These are phyloP conservation scores for Ips typographus DNA, from an alignment of 1,140 invertebrate genomes.

Conservation along the genomic window DNA sequence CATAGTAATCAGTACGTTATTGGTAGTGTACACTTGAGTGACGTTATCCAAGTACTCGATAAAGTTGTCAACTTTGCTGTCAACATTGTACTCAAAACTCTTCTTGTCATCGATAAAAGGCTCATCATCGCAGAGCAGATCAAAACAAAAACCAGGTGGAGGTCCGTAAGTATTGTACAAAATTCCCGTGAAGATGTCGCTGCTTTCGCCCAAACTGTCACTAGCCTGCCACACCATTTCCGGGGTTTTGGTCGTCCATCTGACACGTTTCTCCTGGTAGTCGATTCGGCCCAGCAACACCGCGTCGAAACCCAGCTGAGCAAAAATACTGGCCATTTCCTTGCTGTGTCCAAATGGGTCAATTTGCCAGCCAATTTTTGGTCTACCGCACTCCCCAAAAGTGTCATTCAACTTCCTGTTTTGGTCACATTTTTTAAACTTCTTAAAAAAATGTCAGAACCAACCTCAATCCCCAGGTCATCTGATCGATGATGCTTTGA, in stretches of 20 bases:
- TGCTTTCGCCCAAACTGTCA: slow-evolving; percentile 54
- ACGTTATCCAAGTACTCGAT: slow-evolving; percentile 55
- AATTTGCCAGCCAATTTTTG: slow-evolving; percentile 74
- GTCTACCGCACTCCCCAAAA: slow-evolving; percentile 66
- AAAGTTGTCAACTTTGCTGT: slow-evolving; percentile 60
- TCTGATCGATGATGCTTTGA: slow-evolving; percentile 82
- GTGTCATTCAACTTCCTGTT: slow-evolving; percentile 54
- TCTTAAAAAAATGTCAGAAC: slow-evolving; percentile 42
- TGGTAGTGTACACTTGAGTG: slow-evolving; percentile 59
- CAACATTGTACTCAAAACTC: slow-evolving; percentile 74
- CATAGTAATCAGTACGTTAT: slow-evolving; percentile 88
- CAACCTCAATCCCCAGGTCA: slow-evolving; percentile 64
- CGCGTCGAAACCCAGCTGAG: slow-evolving; percentile 72
- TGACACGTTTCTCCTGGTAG: slow-evolving; percentile 68
- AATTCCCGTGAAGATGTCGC: slow-evolving; percentile 70
- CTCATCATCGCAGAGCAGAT: slow-evolving; percentile 78
- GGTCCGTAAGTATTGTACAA: slow-evolving; percentile 79
- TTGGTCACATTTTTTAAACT: neutral
- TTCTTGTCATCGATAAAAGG: slow-evolving; percentile 74
- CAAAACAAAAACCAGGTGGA: slow-evolving; percentile 88
- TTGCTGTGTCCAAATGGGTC: slow-evolving; percentile 75
- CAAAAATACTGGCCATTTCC: slow-evolving; percentile 70
- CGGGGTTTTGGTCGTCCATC: slow-evolving; percentile 65
- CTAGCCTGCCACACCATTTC: slow-evolving; percentile 79
- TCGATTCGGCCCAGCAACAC: slow-evolving; percentile 75